phyloP scores from a whole-genome alignment of 2,888 invertebrate genomes.

The Molorchus minor region DNA sequence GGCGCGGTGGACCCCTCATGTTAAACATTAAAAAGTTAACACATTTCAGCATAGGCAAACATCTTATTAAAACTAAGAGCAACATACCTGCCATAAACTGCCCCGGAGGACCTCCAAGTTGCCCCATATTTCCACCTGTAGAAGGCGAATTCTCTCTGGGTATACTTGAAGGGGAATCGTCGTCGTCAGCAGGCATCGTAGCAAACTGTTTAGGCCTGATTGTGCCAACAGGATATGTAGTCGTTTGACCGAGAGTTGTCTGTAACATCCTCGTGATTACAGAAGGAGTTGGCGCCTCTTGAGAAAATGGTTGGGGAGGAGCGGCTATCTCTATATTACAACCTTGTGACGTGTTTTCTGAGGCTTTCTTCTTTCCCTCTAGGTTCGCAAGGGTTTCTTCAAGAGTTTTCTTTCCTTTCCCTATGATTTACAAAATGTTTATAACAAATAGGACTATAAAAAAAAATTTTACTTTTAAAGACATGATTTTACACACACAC shows the following conservation, averaged over 20 bases:
- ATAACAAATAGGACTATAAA: no score
- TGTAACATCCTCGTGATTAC: slow-evolving; percentile 73
- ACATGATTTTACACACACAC: no score
- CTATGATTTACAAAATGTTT: no score
- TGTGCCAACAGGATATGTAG: slow-evolving; percentile 49
- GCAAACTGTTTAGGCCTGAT: slow-evolving; percentile 55
- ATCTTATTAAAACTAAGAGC: no score
- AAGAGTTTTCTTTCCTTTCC: slow-evolving; percentile 58
- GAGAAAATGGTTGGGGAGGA: slow-evolving; percentile 65
- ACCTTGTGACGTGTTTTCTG: slow-evolving; percentile 20
- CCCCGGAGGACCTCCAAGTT: slow-evolving; percentile 34
- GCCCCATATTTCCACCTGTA: slow-evolving; percentile 11
- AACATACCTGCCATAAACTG: slow-evolving; percentile 45
- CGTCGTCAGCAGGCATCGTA: slow-evolving; percentile 51
- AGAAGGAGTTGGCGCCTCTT: slow-evolving; percentile 65
- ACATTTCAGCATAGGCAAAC: no score
- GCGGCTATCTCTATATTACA: slow-evolving; percentile 60
- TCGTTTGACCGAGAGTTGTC: slow-evolving; percentile 52
- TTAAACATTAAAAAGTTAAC: no score
- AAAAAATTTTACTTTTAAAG: no score
- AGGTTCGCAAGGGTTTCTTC: slow-evolving; percentile 65
- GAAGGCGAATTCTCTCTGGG: slow-evolving; percentile 34
- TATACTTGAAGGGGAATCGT: slow-evolving; percentile 39
- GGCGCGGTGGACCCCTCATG: no score
- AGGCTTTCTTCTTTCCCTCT: slow-evolving; percentile 62